phyloP scores from a whole-genome alignment of 1,140 invertebrate genomes.

The Arion vulgaris region DNA sequence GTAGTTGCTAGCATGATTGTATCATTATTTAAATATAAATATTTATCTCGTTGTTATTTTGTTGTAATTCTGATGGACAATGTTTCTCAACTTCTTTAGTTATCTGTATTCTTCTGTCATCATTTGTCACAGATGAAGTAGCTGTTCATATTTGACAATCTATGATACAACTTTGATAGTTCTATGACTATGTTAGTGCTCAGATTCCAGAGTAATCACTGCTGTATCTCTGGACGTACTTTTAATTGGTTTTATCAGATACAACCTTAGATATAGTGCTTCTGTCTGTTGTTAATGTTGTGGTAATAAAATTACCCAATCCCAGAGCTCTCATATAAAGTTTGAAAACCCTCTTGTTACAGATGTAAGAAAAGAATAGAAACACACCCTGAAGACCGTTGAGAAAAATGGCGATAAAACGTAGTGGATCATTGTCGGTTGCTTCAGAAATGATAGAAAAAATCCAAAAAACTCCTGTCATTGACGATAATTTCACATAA shows the following conservation, averaged over 20 bases:
- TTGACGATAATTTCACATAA: neutral
- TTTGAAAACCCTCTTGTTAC: conserved; percentile 37
- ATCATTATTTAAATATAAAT: no score
- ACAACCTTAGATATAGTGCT: conserved; percentile 92
- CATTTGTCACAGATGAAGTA: no score
- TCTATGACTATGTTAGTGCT: no score
- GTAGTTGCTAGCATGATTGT: no score
- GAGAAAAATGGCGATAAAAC: conserved; percentile 76
- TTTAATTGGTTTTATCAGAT: conserved; percentile 77
- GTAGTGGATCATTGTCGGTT: conserved; percentile 54
- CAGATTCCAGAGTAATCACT: no score
- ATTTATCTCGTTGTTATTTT: no score
- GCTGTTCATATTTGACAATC: no score
- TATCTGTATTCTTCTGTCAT: no score
- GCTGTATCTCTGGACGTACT: no score
- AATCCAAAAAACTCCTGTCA: conserved; percentile 4
- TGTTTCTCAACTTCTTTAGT: no score
- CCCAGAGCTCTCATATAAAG: neutral
- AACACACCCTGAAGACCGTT: conserved; percentile 78
- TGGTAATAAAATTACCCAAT: neutral
- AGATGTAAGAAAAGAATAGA: conserved; percentile 78
- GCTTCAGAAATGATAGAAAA: neutral
- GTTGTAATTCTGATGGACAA: no score
- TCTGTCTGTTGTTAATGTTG: neutral
- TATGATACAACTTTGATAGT: no score